Conservation (phyloP, 2,888 invertebrate genomes). For the Scaptodrosophila latifasciaeformis region DNA sequence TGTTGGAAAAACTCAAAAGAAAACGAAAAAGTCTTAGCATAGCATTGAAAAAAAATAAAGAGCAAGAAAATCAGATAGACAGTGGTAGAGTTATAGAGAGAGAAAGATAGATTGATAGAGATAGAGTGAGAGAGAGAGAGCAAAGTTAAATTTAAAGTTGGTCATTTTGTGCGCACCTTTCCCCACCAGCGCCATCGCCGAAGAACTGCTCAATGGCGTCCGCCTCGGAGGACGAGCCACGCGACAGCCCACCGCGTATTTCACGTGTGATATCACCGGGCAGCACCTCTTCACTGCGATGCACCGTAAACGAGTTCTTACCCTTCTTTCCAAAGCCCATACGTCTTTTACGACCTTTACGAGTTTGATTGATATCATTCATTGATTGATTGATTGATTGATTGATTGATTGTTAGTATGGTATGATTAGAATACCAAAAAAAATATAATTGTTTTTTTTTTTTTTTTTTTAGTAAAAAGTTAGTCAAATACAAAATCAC, state of each 20-base stretch:
- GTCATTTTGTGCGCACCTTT: conserved; percentile 82
- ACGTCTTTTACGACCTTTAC: conserved; percentile 93
- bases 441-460: not conserved
- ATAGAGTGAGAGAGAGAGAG: conserved; percentile 24
- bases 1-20: conserved; percentile 29
- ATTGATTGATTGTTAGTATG: not conserved
- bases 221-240: conserved; percentile 94
- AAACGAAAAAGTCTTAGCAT: conserved; percentile 40
- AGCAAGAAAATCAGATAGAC: conserved; percentile 29
- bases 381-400: conserved; percentile 12
- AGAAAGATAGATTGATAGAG: conserved; percentile 25
- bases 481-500: not conserved
- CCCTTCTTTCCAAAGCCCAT: conserved; percentile 96
- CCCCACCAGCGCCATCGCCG: conserved; percentile 81
- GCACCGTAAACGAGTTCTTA: conserved; percentile 97
- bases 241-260: conserved; percentile 78
- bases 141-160: conserved; percentile 36
- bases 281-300: conserved; percentile 97
- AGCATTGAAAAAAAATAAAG: too few relatives aligned
- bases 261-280: conserved; percentile 81
- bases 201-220: conserved; percentile 89
- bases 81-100: conserved; percentile 33
- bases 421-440: not conserved
- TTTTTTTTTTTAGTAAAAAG: not conserved
- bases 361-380: conserved; percentile 34